These are phyloP conservation scores for Pyrocephalus nanus DNA, from an alignment of 2,797 vertebrate species.

Conservation along the genomic window DNA sequence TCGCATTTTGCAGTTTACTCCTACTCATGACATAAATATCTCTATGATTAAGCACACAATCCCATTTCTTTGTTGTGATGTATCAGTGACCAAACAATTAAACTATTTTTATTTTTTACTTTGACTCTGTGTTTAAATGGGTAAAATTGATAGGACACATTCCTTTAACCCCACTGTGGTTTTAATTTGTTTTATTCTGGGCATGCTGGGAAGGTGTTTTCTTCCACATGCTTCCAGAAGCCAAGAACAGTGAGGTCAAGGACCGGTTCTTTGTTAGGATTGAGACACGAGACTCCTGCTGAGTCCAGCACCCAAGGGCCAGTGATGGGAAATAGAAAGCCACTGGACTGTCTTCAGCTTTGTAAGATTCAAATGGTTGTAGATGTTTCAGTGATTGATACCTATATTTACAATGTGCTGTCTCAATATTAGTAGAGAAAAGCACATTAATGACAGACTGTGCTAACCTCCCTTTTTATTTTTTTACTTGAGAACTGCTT, in stretches of 20 bases:
- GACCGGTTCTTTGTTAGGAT: not conserved
- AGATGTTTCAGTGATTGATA: not conserved
- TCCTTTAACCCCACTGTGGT: not conserved
- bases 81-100: not conserved
- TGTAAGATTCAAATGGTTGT: not conserved
- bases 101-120: not conserved
- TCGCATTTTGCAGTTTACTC: not conserved
- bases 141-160: not conserved
- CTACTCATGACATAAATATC: not conserved
- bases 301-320: not conserved
- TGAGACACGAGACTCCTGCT: not conserved
- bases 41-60: not conserved
- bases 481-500: not conserved
- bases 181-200: not conserved
- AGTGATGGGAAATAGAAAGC: not conserved
- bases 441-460: not conserved
- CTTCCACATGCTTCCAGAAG: not conserved
- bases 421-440: not conserved
- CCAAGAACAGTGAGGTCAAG: not conserved
- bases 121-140: not conserved
- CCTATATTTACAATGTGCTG: not conserved
- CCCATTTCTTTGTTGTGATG: not conserved
- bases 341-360: not conserved
- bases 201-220: not conserved
- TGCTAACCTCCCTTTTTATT: not conserved